These are phyloP conservation scores for Antheraea yamamai DNA, from an alignment of 2,888 invertebrate genomes.

Conservation along the genomic window DNA sequence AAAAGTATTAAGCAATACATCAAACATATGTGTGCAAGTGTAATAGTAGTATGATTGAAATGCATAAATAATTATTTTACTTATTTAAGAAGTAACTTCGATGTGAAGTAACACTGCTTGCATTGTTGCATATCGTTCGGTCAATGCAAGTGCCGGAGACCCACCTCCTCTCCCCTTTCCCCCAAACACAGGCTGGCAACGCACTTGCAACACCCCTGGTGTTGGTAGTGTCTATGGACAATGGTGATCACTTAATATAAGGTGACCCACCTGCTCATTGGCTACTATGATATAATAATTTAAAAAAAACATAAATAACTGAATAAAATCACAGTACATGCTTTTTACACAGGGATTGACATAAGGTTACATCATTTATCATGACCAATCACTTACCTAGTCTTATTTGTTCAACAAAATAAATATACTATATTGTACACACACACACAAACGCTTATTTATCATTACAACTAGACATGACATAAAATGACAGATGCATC, in stretches of 20 bases:
- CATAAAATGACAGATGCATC: no score
- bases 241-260: no score
- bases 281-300: neutral
- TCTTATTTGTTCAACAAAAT: neutral
- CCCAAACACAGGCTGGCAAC: no score
- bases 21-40: neutral
- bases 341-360: neutral
- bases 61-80: neutral
- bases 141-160: no score
- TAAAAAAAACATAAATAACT: neutral
- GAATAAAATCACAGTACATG: neutral
- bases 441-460: neutral
- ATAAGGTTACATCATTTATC: neutral
- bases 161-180: no score
- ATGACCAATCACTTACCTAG: slow-evolving; percentile 1
- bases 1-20: neutral
- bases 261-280: no score
- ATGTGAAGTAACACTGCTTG: no score
- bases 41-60: neutral
- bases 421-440: neutral
- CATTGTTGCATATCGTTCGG: no score
- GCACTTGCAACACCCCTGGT: no score
- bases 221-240: no score
- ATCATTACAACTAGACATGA: neutral
- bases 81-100: neutral